These are phyloP conservation scores for Chaitophorus viminalis DNA, from an alignment of 2,888 invertebrate species.

Conservation along the genomic window DNA sequence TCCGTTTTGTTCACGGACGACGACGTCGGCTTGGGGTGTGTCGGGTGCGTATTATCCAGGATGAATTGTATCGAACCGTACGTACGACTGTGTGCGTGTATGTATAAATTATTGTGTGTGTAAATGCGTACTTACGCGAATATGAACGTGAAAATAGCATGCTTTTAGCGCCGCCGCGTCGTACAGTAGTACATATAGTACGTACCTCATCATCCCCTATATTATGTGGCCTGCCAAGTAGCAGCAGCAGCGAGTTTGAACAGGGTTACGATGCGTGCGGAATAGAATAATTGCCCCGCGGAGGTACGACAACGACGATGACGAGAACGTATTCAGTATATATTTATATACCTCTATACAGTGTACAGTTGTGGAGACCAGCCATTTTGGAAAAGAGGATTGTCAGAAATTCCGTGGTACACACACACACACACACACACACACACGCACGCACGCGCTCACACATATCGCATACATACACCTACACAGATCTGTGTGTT, in stretches of 20 bases:
- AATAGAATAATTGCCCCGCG: slow-evolving; percentile 45
- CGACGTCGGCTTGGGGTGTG: no score
- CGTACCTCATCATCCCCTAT: no score
- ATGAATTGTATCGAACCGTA: background rate
- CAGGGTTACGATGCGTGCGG: slow-evolving; percentile 23
- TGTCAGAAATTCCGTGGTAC: background rate
- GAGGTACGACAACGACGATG: slow-evolving; percentile 1
- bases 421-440: background rate
- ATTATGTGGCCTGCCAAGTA: background rate
- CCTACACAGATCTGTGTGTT: background rate
- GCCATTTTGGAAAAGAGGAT: slow-evolving; percentile 12
- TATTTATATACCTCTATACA: no score
- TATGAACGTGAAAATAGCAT: background rate
- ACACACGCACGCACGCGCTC: background rate
- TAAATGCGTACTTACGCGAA: background rate
- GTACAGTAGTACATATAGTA: background rate
- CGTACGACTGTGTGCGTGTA: background rate
- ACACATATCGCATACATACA: no score
- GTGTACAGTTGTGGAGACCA: background rate
- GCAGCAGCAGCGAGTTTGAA: background rate
- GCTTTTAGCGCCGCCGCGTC: slow-evolving; percentile 29
- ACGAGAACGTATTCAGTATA: background rate
- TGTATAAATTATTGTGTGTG: background rate
- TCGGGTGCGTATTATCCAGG: background rate
- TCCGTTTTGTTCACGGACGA: background rate